phyloP scores from a whole-genome alignment of 2,888 invertebrate genomes.

The Epistrophe eligans region DNA sequence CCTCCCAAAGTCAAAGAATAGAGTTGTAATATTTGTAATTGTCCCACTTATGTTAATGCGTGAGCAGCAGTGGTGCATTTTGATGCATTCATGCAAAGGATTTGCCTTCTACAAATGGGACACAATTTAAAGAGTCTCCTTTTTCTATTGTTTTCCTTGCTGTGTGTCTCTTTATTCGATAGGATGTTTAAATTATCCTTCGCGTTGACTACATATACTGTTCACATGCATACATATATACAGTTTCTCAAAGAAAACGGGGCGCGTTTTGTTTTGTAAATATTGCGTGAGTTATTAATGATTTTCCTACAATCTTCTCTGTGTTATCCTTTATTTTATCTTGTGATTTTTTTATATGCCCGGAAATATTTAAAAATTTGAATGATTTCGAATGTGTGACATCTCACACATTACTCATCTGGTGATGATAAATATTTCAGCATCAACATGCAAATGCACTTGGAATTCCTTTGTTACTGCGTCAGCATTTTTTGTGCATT shows the following conservation, averaged over 20 bases:
- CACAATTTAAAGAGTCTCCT: slow-evolving; percentile 21
- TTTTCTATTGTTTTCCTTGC: slow-evolving; percentile 15
- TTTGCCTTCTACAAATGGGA: slow-evolving; percentile 55
- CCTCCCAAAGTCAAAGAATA: slow-evolving; percentile 79
- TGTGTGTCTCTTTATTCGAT: slow-evolving; percentile 33
- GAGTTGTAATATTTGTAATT: slow-evolving; percentile 83
- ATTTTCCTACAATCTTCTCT: slow-evolving; percentile 66
- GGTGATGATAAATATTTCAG: slow-evolving; percentile 78
- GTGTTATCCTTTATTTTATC: slow-evolving; percentile 16
- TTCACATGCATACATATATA: slow-evolving; percentile 30
- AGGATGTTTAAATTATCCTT: slow-evolving; percentile 39
- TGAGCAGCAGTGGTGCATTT: slow-evolving; percentile 43
- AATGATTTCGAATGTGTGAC: slow-evolving; percentile 67
- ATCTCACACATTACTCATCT: slow-evolving; percentile 78
- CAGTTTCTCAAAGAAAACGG: slow-evolving; percentile 50
- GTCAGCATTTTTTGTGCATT: slow-evolving; percentile 59
- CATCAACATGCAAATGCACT: slow-evolving; percentile 65
- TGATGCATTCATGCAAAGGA: slow-evolving; percentile 77
- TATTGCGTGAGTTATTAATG: slow-evolving; percentile 84
- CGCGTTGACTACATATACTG: not conserved
- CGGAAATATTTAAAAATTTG: slow-evolving; percentile 55
- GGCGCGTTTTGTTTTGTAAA: slow-evolving; percentile 84
- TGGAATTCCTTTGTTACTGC: slow-evolving; percentile 49
- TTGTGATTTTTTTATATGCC: slow-evolving; percentile 6
- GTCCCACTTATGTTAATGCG: slow-evolving; percentile 80